A percentile compares a stretch with the other conserved stretches of the same genome.
These are phyloP conservation scores for Magallana angulata DNA, from an alignment of 1,140 invertebrate genomes.

Conservation along the genomic window DNA sequence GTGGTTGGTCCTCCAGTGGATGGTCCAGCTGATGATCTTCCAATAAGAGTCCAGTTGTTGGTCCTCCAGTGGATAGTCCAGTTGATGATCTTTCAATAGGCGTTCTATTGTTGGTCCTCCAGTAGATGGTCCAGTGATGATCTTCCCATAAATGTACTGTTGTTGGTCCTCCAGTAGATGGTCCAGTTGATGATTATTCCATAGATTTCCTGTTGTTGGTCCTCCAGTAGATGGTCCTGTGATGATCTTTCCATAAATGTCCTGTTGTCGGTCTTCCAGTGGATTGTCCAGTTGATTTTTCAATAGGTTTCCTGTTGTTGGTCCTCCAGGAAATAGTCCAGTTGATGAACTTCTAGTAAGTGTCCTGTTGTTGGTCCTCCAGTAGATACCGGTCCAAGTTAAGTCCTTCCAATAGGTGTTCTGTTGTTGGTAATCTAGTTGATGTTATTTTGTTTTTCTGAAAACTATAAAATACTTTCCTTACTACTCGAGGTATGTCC, in stretches of 20 bases:
- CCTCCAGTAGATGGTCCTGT: background rate
- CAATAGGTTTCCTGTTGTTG: background rate
- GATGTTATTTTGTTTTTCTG: no score
- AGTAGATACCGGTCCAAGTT: background rate
- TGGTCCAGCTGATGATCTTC: no score
- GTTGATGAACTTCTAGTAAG: background rate
- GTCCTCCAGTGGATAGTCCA: background rate
- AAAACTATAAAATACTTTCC: no score
- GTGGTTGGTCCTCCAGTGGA: no score
- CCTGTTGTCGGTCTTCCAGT: background rate
- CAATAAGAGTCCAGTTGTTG: no score
- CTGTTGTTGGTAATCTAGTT: no score
- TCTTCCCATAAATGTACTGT: background rate
- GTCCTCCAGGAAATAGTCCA: background rate
- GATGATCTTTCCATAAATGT: background rate
- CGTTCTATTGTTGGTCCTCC: background rate
- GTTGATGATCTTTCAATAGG: background rate
- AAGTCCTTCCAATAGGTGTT: no score
- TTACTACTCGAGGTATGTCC: no score
- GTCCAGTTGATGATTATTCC: background rate
- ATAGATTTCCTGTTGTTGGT: background rate
- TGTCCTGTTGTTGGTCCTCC: background rate
- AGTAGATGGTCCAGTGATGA: no score
- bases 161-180: background rate
- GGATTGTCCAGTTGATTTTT: background rate